These are phyloP conservation scores for Entomobrya proxima DNA, from an alignment of 2,888 invertebrate genomes.

Conservation along the genomic window DNA sequence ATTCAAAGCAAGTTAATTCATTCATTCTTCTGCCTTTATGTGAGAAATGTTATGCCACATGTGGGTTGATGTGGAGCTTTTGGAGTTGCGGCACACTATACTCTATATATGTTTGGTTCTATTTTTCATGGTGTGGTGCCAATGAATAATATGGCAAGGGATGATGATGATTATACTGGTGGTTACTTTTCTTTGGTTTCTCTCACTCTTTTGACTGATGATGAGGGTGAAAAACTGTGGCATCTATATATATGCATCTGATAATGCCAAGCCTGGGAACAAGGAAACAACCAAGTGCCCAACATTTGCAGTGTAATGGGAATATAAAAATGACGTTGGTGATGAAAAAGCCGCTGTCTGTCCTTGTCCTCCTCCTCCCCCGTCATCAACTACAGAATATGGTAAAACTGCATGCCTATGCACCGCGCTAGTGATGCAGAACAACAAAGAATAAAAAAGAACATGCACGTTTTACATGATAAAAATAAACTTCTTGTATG, in stretches of 20 bases:
- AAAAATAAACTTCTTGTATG: too few relatives aligned
- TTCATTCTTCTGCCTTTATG: neutral
- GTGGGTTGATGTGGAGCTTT: neutral
- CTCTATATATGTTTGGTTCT: too few relatives aligned
- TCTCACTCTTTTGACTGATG: constrained; percentile 14
- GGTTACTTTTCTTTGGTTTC: constrained; percentile 1
- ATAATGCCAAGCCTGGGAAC: constrained; percentile 49
- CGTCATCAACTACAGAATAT: neutral
- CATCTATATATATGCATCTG: neutral
- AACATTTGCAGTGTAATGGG: constrained; percentile 1
- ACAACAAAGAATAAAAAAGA: neutral
- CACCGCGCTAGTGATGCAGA: constrained; percentile 27
- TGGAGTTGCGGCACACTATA: neutral
- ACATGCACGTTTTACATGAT: neutral
- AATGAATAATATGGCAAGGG: neutral
- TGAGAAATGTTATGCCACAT: neutral
- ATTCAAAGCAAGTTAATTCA: neutral
- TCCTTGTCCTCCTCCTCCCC: constrained; percentile 44
- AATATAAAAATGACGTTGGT: neutral
- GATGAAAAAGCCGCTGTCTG: constrained; percentile 8
- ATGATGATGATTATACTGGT: neutral
- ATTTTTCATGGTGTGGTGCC: neutral
- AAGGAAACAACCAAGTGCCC: constrained; percentile 31
- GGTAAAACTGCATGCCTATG: neutral
- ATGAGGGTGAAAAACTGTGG: neutral